Conservation (phyloP, 2,888 invertebrate species). For the Rhogogaster chlorosoma region DNA sequence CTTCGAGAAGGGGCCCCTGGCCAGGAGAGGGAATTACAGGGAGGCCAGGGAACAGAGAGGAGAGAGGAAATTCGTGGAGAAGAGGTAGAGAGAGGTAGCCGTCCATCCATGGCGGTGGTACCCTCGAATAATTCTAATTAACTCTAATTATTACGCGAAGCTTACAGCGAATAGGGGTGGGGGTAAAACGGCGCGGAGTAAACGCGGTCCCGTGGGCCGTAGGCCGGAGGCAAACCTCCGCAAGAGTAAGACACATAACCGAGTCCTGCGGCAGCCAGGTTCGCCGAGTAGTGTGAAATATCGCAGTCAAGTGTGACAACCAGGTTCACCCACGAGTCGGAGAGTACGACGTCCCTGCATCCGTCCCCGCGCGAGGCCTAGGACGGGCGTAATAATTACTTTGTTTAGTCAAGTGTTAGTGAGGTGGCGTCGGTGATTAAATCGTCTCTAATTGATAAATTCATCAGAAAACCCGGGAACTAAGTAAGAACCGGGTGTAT, state of each 20-base stretch:
- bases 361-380: constrained; percentile 36
- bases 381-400: constrained; percentile 59
- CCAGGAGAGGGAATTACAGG: neutral
- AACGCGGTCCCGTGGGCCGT: constrained; percentile 51
- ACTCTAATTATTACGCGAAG: constrained; percentile 63
- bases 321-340: constrained; percentile 56
- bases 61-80: constrained; percentile 11
- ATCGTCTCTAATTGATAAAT: constrained; percentile 66
- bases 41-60: neutral
- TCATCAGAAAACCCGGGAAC: constrained; percentile 56
- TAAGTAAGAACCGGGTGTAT: neutral
- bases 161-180: neutral
- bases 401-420: constrained; percentile 66
- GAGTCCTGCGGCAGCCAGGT: constrained; percentile 59
- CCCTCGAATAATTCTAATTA: constrained; percentile 64
- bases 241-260: constrained; percentile 26
- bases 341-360: constrained; percentile 37
- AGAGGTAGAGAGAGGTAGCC: constrained; percentile 13
- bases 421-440: constrained; percentile 58
- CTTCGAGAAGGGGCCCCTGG: neutral
- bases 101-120: constrained; percentile 29
- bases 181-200: neutral
- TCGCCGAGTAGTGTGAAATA: constrained; percentile 77
- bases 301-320: constrained; percentile 77
- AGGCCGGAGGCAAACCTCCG: constrained; percentile 57